These are phyloP conservation scores for Takifugu flavidus DNA, from an alignment of 2,113 vertebrate genomes.

Conservation along the genomic window DNA sequence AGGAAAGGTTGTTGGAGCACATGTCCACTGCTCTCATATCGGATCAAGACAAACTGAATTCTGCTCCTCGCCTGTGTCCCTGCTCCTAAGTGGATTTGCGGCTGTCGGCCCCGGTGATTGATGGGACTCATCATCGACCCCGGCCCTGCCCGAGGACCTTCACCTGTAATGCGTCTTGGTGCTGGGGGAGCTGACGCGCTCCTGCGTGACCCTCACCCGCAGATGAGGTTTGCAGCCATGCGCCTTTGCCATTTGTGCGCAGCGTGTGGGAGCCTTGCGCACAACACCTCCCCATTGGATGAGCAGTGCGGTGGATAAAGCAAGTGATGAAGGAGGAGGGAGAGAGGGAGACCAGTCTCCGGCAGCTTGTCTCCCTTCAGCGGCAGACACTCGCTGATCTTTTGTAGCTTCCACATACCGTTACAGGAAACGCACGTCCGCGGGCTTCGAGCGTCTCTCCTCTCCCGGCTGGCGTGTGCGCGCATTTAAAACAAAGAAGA, in stretches of 20 bases:
- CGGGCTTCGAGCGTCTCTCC: constrained; percentile 5
- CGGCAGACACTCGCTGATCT: constrained; percentile 34
- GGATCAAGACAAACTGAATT: background rate
- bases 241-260: constrained; percentile 19
- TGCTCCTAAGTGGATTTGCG: constrained; percentile 3
- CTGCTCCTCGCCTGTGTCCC: background rate
- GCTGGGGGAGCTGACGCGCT: constrained; percentile 10
- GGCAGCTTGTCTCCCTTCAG: constrained; percentile 33
- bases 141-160: constrained; percentile 18
- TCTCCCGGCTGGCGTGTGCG: background rate
- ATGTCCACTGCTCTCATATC: no score
- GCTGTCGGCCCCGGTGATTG: constrained; percentile 26
- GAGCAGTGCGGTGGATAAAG: constrained; percentile 26
- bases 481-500: background rate
- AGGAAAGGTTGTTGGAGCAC: no score
- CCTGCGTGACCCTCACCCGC: constrained; percentile 20
- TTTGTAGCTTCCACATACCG: constrained; percentile 58
- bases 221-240: constrained; percentile 29
- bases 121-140: constrained; percentile 25
- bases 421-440: constrained; percentile 35
- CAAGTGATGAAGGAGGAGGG: constrained; percentile 28
- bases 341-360: constrained; percentile 11
- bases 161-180: constrained; percentile 17
- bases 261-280: constrained; percentile 7
- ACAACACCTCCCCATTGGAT: constrained; percentile 55